A percentile compares a stretch with the other conserved stretches of the same genome.
These are phyloP conservation scores for Siderastrea radians DNA, from an alignment of 92 coral and sea anemone species.

Conservation along the genomic window DNA sequence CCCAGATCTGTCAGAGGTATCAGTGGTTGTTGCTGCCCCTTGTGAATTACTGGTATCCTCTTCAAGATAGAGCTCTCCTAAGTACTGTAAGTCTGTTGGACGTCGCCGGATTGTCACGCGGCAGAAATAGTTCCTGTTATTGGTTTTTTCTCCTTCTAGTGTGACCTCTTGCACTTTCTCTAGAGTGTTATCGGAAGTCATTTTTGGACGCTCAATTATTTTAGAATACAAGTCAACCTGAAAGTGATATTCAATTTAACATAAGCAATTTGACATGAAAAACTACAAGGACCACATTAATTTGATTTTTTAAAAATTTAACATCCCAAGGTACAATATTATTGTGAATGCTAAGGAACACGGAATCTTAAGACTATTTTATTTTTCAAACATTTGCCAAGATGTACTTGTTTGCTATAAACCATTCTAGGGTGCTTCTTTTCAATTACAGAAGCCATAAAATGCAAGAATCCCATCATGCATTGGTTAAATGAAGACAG, in stretches of 20 bases:
- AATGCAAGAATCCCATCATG: too few species aligned
- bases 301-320: too few species aligned
- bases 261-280: not conserved
- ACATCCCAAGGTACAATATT: too few species aligned
- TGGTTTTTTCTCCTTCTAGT: constrained; percentile 97
- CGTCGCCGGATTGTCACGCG: constrained; percentile 98
- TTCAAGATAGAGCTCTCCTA: constrained; percentile 96
- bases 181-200: constrained; percentile 90
- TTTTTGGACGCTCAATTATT: constrained; percentile 92
- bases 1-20: constrained; percentile 52
- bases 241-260: not conserved
- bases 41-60: constrained; percentile 80
- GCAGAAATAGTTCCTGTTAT: constrained; percentile 96
- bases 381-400: too few species aligned
- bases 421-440: too few species aligned
- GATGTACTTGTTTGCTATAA: too few species aligned
- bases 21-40: constrained; percentile 5
- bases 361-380: too few species aligned
- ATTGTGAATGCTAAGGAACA: too few species aligned
- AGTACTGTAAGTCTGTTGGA: constrained; percentile 95
- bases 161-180: constrained; percentile 96
- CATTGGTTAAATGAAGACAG: too few species aligned
- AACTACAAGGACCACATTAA: not conserved
- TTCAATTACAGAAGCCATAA: too few species aligned
- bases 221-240: constrained; percentile 95